These are phyloP conservation scores for Pachydiplax longipennis DNA, from an alignment of 2,888 invertebrate genomes.

Conservation along the genomic window DNA sequence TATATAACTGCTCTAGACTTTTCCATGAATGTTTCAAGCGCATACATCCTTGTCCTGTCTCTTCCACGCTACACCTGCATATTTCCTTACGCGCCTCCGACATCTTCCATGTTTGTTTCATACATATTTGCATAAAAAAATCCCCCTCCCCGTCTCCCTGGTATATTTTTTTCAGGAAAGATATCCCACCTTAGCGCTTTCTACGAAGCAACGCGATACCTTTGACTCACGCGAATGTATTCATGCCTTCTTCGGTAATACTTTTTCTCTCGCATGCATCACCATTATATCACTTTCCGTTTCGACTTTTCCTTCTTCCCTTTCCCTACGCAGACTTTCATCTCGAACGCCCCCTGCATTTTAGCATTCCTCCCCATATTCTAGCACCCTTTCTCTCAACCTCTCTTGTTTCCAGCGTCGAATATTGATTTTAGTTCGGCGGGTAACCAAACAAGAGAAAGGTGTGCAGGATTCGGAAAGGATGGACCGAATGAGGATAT, in stretches of 20 bases:
- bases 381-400: not conserved
- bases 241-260: not conserved
- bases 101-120: not conserved
- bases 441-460: not conserved
- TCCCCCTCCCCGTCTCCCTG: not conserved
- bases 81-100: not conserved
- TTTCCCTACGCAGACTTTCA: not conserved
- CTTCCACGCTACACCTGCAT: not conserved
- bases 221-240: not conserved
- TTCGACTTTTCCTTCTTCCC: not conserved
- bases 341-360: not conserved
- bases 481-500: not conserved
- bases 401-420: not conserved
- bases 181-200: not conserved
- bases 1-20: not conserved
- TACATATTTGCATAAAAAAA: not conserved
- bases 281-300: not conserved
- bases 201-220: not conserved
- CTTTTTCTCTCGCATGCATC: not conserved
- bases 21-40: not conserved
- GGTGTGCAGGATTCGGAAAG: not conserved
- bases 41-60: not conserved
- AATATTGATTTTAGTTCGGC: not conserved
- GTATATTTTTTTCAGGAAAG: not conserved
- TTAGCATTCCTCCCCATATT: not conserved